Conservation (phyloP, 2,888 invertebrate genomes). For the Pseudococcus jackbeardsleyi region DNA sequence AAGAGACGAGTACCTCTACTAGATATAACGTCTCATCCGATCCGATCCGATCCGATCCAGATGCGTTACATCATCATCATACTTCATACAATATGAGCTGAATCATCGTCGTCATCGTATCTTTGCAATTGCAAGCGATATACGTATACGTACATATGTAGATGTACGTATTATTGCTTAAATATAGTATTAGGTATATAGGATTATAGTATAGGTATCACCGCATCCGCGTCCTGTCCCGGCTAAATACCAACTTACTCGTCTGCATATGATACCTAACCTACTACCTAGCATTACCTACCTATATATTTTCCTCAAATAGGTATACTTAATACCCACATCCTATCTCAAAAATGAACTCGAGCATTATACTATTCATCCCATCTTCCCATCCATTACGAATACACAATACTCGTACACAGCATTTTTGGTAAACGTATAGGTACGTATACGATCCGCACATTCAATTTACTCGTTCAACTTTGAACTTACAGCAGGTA, state of each 20-base stretch:
- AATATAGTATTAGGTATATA: no score
- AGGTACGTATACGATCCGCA: background rate
- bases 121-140: background rate
- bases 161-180: background rate
- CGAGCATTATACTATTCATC: background rate
- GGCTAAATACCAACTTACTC: constrained; percentile 41
- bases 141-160: no score
- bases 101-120: constrained; percentile 1
- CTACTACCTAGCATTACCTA: no score
- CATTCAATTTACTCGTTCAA: constrained; percentile 4
- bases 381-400: background rate
- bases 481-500: no score
- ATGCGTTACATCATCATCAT: constrained; percentile 27
- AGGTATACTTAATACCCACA: no score
- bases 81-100: no score
- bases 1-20: background rate
- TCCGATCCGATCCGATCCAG: background rate
- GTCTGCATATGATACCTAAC: no score
- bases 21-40: no score
- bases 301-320: background rate
- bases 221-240: no score
- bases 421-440: background rate
- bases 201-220: no score
- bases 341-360: background rate
- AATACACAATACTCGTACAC: no score